phyloP scores from a whole-genome alignment of 2,113 vertebrate species.

The Anolis sagrei region DNA sequence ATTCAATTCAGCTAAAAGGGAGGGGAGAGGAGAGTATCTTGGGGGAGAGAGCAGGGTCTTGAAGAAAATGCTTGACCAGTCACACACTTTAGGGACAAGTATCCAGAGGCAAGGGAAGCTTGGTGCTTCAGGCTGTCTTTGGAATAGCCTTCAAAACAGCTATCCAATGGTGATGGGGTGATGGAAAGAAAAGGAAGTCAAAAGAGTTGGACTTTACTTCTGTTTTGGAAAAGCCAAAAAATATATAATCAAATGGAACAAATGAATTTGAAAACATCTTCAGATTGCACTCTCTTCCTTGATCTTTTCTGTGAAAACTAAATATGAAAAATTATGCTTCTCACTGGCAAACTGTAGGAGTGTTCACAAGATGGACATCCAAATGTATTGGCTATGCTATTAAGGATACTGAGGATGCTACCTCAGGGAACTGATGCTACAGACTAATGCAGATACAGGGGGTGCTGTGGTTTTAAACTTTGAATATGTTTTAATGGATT shows the following conservation, averaged over 20 bases:
- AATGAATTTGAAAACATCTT: slow-evolving; percentile 74
- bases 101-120: slow-evolving; percentile 76
- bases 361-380: background rate
- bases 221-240: slow-evolving; percentile 74
- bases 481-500: too few relatives aligned
- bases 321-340: background rate
- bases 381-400: background rate
- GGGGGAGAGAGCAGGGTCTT: slow-evolving; percentile 29
- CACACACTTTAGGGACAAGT: slow-evolving; percentile 70
- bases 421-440: background rate
- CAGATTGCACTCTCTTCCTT: slow-evolving; percentile 23
- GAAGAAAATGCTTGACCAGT: slow-evolving; percentile 72
- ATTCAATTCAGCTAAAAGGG: slow-evolving; percentile 73
- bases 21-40: slow-evolving; percentile 50
- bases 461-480: too few relatives aligned
- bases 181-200: slow-evolving; percentile 76
- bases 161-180: slow-evolving; percentile 70
- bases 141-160: slow-evolving; percentile 73
- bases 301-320: background rate
- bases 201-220: slow-evolving; percentile 72
- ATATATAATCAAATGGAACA: slow-evolving; percentile 67
- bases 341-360: background rate
- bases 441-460: too few relatives aligned
- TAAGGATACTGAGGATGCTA: background rate
- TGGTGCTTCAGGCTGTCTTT: slow-evolving; percentile 70